Evolutionary conservation across 2,797 vertebrate species (phyloP).

Genomic region (Nyctalus aviator): DNA sequence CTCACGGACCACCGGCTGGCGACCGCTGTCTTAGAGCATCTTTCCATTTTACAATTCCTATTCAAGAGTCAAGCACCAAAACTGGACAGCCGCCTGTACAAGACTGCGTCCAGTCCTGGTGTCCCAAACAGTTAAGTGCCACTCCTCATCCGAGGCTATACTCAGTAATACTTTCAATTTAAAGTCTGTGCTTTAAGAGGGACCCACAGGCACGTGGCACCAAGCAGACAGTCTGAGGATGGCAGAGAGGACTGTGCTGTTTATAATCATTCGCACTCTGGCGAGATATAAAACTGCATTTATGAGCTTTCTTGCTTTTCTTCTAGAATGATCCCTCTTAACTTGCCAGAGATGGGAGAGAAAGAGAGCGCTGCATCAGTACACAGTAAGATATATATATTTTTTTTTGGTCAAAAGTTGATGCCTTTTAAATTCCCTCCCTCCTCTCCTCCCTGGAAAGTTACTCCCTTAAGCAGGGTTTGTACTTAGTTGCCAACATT

Average conservation of each 20-base stretch:
- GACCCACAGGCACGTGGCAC: constrained; percentile 85
- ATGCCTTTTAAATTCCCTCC: constrained; percentile 75
- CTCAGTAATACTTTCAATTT: constrained; percentile 86
- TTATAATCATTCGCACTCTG: constrained; percentile 65
- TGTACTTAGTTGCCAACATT: constrained; percentile 84
- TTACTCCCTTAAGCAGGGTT: constrained; percentile 73
- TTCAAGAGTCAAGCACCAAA: constrained; percentile 81
- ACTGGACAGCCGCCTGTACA: constrained; percentile 75
- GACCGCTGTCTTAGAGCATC: constrained; percentile 86
- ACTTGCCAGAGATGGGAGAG: constrained; percentile 82
- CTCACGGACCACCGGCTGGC: too few species aligned
- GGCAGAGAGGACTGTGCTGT: constrained; percentile 72
- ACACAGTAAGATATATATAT: constrained; percentile 83
- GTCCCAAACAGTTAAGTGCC: constrained; percentile 85
- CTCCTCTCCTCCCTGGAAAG: constrained; percentile 72
- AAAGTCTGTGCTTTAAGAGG: constrained; percentile 89
- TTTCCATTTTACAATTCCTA: constrained; percentile 85
- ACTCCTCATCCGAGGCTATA: constrained; percentile 86
- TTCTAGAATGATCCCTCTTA: constrained; percentile 85
- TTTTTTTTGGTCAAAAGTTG: constrained; percentile 87
- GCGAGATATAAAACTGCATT: constrained; percentile 77
- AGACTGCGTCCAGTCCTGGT: constrained; percentile 79
- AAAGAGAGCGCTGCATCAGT: constrained; percentile 87
- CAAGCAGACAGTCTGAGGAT: constrained; percentile 79
- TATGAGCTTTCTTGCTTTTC: constrained; percentile 75